phyloP scores from a whole-genome alignment of 1,140 invertebrate genomes.

The Pectinophora gossypiella region DNA sequence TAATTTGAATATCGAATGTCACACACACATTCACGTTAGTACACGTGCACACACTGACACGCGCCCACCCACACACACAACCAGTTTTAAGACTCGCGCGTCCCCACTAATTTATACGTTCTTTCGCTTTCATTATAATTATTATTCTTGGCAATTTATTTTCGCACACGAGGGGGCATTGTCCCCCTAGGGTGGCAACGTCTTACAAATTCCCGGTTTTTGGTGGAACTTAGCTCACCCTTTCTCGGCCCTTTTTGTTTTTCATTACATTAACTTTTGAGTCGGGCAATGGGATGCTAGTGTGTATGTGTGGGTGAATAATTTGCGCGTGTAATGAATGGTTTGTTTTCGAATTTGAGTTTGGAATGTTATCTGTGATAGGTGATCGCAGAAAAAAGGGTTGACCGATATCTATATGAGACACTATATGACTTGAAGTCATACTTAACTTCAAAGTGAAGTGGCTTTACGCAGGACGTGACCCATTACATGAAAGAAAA shows the following conservation, averaged over 20 bases:
- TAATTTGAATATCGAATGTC: too few relatives aligned
- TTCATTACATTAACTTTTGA: conserved; percentile 75
- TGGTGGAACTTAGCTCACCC: conserved; percentile 71
- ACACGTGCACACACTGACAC: too few relatives aligned
- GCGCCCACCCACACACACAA: conserved; percentile 27
- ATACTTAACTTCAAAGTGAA: too few relatives aligned
- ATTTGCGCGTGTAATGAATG: conserved; percentile 44
- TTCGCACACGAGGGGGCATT: conserved; percentile 70
- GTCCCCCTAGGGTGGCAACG: conserved; percentile 47
- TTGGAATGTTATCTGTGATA: too few relatives aligned
- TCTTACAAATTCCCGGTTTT: conserved; percentile 74
- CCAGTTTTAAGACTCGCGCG: conserved; percentile 40
- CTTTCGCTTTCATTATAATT: conserved; percentile 75
- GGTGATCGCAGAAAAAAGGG: too few relatives aligned
- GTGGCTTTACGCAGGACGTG: too few relatives aligned
- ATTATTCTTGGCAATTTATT: conserved; percentile 76
- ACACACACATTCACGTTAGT: too few relatives aligned
- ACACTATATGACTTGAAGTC: too few relatives aligned
- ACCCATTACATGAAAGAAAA: too few relatives aligned
- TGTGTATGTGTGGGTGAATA: conserved; percentile 55
- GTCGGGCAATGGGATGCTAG: conserved; percentile 59
- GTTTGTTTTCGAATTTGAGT: conserved; percentile 13
- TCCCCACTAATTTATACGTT: conserved; percentile 75
- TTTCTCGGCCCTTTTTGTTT: conserved; percentile 75
- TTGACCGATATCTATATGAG: too few relatives aligned